Base-by-base conservation (phyloP, 2,888 invertebrate genomes). In the Troides helena region DNA sequence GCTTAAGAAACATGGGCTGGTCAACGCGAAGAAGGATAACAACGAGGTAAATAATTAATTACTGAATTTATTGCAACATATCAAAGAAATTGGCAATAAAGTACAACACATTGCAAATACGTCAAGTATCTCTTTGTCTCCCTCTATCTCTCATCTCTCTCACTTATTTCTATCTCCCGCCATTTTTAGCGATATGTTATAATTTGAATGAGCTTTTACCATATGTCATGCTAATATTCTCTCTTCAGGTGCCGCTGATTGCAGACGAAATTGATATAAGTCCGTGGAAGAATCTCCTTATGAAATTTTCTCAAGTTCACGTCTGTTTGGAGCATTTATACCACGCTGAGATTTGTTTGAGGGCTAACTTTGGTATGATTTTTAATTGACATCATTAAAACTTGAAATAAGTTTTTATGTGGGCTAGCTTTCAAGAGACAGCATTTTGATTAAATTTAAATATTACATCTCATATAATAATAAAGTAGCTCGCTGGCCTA, bases 251-350 rank as follows among this genome's bases (percentile, higher is more conserved):
- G 18, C 93, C 93, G 0, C 70, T 93, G 56, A 92, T 93, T 78
- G 83, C 90, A 0, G 93, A 93, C 72, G 93, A 93, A 74, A 91
- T 92, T 60, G 92, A 93, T 68, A 91, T 93, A 21, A 90, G 90
- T 65, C 88, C 90, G 0, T 93, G 93, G 93, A 93, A 93, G 75
- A 87, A 84, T 74, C 78, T 92, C 0, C 74, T 93, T 36, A 92
- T 87, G 85, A 90, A 90, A 73, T 92, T 93, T 70, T 90, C 93
- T 0, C 93, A 93, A 79, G 85, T 93, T 0, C 93, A 93, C 53
- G 89, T 88, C 0, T 93, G 92, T 30, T 78, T 93, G 72, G 93
- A 93, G 72, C 93, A 93, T 71, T 74, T 93, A 60, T 85, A 88
- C 61, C 83, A 92, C 23, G 89, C 91, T 10, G 93, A 93, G 72